Base-by-base conservation (phyloP, 2,113 vertebrate species). In the Notothenia coriiceps region DNA sequence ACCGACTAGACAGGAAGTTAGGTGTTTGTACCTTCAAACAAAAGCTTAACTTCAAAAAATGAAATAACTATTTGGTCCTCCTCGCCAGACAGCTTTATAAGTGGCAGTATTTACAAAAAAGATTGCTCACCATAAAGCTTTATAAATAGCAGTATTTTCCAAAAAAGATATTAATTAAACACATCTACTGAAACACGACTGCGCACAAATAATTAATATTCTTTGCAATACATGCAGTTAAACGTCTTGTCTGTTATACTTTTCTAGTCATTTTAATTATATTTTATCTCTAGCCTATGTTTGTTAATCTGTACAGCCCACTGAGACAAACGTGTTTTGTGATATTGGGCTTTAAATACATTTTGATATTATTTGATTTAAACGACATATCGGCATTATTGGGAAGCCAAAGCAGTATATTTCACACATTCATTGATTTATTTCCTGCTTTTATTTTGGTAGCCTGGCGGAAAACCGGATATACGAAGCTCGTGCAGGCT, bases 361-460 rank as follows among this genome's bases (percentile, higher is more conserved):
- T 7, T 40, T 40, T 40, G 6, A 40, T 29, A 29, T 29, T 29
- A 29, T 29, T 29, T 29, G 3, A 29, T 29, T 29, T 29, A 29
- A 29, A 29, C 29, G 3, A 29, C 29, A 29, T 29, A 29, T 29
- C 29, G 29, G 25, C 13, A 10, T 40, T 0, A 20, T 2, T 5
- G 10, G 1, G 8, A 35, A 47, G 55, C 7, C 9, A 52, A 57
- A 7, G 15, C 2, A 2, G 5, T 2, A 0, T 29, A 4, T 43
- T 55, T 68, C 15, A 0, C 1, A 46, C 33, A 51, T 1, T 0
- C 1, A 18, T 33, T 1, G 29, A 29, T 29, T 29, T 44, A n/a
- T 43, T 1, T 0, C 0, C 1, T 2, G 2, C 1, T 70, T 80
- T 92, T 89, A 88, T 86, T 90, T 84, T 90, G 82, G 46, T 81